These are phyloP conservation scores for Theristicus caerulescens DNA, from an alignment of 2,113 vertebrate genomes.

Conservation along the genomic window DNA sequence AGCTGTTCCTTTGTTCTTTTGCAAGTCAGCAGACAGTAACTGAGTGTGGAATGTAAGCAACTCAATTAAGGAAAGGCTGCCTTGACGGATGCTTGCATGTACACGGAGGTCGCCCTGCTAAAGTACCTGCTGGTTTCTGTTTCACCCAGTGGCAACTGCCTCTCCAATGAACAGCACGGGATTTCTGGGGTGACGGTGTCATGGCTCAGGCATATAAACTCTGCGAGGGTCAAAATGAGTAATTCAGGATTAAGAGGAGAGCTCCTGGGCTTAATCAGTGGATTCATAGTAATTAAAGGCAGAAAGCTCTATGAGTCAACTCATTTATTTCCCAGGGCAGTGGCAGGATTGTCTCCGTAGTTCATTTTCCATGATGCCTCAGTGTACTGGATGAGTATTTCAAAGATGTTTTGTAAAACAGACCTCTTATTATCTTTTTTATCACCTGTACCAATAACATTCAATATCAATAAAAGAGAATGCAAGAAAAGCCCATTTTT, in stretches of 20 bases:
- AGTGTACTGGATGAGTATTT: not conserved
- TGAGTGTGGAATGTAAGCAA: slow-evolving; percentile 61
- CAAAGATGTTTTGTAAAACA: not conserved
- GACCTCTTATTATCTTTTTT: not conserved
- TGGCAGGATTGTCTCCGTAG: not conserved
- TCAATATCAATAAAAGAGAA: not conserved
- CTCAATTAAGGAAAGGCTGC: slow-evolving; percentile 41
- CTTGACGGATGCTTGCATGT: not conserved
- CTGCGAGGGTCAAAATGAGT: not conserved
- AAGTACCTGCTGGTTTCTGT: slow-evolving; percentile 1
- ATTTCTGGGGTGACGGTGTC: not conserved
- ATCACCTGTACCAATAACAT: not conserved
- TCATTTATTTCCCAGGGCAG: not conserved
- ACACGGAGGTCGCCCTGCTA: not conserved
- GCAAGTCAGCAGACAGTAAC: slow-evolving; percentile 51
- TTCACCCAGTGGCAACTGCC: not conserved
- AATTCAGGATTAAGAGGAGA: slow-evolving; percentile 42
- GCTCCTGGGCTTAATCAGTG: slow-evolving; percentile 42
- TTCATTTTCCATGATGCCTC: not conserved
- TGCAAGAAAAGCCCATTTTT: not conserved
- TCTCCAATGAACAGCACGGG: not conserved
- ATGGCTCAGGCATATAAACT: not conserved
- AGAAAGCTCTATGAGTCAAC: not conserved
- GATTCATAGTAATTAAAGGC: slow-evolving; percentile 59
- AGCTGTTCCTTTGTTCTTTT: slow-evolving; percentile 64